phyloP scores from a whole-genome alignment of 2,113 vertebrate genomes.

The Leiothrix lutea region DNA sequence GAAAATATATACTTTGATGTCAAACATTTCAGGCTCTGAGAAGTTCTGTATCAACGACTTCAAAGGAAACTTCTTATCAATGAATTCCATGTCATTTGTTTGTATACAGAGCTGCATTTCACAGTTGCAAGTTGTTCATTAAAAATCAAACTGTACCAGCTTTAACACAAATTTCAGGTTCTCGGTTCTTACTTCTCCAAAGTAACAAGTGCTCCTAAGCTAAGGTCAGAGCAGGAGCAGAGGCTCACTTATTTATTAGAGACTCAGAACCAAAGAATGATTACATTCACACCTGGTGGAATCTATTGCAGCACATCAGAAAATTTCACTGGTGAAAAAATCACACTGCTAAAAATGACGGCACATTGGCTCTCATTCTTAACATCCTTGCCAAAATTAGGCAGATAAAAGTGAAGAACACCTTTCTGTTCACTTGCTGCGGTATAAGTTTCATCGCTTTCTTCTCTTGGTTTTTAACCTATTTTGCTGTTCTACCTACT shows the following conservation, averaged over 20 bases:
- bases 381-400: not conserved
- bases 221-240: not conserved
- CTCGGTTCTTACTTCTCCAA: not conserved
- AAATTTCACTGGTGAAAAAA: not conserved
- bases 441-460: not conserved
- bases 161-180: not conserved
- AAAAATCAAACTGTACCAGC: not conserved
- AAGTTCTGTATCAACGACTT: not conserved
- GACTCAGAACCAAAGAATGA: not conserved
- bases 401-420: not conserved
- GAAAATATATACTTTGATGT: not conserved
- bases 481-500: not conserved
- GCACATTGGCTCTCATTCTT: not conserved
- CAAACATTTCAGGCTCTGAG: not conserved
- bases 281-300: not conserved
- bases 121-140: not conserved
- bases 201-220: not conserved
- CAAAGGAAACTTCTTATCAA: not conserved
- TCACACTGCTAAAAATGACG: not conserved
- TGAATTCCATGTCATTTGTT: not conserved
- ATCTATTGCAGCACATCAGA: not conserved
- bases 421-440: not conserved
- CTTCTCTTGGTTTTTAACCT: not conserved
- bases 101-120: not conserved
- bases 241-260: not conserved